Base-by-base conservation (phyloP, 2,797 vertebrate genomes). In the Thalassophryne amazonica region DNA sequence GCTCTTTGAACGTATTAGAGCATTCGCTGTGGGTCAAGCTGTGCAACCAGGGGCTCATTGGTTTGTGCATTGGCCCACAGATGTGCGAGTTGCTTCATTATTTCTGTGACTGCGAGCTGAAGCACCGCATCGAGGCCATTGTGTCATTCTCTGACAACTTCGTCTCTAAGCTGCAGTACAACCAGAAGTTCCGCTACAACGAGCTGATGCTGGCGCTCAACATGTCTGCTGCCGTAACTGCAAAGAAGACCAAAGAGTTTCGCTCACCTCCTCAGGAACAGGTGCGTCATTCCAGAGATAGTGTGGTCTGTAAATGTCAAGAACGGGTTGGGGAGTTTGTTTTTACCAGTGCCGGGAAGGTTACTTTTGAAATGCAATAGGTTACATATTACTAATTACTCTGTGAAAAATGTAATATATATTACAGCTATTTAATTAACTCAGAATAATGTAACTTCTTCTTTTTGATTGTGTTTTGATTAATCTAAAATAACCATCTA, bases 51-150 rank as follows among this genome's bases (percentile, higher is more conserved):
- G 42, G 34, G 77, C 43, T 32, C 17, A 37, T 22, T 36, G 42
- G 2, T 5, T 34, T 14, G 7, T 19, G 16, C 9, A 7, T 23
- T n/a, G 15, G 37, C 2, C 40, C 16, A 12, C 87, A 99, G 97
- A 98, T 99, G 96, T 99, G 97, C 28, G 94, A 98, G 78, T 92
- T 99, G 38, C 94, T 99, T 30, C 95, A 94, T 90, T 98, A 98
- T 60, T 97, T 99, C 90, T 99, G 97, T 66, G 97, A 99, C 88
- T 99, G 97, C 58, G 97, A 99, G 76, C 89, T 99, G 45, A 95
- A 96, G 80, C 97, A 99, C 19, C 92, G 97, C 30, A 95, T 99
- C 57, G 97, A 99, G 86, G 93, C 97, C 62, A 98, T 98, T 15
- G 96, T 95, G 60, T 95, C 95, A 1, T 99, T 99, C 70, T 95